Evolutionary conservation across 2,888 invertebrate genomes (phyloP).

Genomic region (Anodontia alba): DNA sequence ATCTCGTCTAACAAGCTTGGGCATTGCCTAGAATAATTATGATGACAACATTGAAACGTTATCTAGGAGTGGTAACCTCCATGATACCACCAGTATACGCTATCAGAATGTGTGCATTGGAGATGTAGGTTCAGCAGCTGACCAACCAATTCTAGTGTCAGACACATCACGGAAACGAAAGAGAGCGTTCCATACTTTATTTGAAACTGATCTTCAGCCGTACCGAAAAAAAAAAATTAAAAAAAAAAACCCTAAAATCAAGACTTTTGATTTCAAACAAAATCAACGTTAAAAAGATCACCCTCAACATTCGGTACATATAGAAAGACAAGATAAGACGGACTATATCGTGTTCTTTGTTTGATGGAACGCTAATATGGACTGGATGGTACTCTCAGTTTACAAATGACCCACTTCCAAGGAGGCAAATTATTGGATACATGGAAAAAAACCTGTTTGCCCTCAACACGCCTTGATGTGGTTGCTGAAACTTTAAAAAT

Average conservation of each 20-base stretch:
- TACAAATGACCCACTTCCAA: conserved; percentile 38
- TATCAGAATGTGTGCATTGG: conserved; percentile 38
- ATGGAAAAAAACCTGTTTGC: conserved; percentile 44
- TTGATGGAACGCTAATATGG: conserved; percentile 40
- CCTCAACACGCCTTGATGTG: conserved; percentile 54
- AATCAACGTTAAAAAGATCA: background rate
- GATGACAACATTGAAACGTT: conserved; percentile 51
- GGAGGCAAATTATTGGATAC: conserved; percentile 38
- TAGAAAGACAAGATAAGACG: conserved; percentile 5
- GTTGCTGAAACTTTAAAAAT: conserved; percentile 48
- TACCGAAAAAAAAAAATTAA: no score
- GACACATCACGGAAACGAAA: background rate
- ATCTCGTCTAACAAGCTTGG: conserved; percentile 20
- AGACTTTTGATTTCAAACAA: conserved; percentile 14
- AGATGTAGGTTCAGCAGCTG: conserved; percentile 42
- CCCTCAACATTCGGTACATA: background rate
- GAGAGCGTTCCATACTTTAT: background rate
- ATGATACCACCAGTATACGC: conserved; percentile 54
- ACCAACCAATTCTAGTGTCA: conserved; percentile 33
- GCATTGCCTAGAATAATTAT: conserved; percentile 50
- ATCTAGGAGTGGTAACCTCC: conserved; percentile 48
- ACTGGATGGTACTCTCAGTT: conserved; percentile 51
- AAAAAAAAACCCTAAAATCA: conserved; percentile 43
- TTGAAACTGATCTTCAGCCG: conserved; percentile 18
- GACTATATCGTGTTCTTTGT: conserved; percentile 1